A percentile compares a stretch with the other conserved stretches of the same genome.
phyloP scores from a whole-genome alignment of 2,113 vertebrate genomes.

The Nycticebus coucang region DNA sequence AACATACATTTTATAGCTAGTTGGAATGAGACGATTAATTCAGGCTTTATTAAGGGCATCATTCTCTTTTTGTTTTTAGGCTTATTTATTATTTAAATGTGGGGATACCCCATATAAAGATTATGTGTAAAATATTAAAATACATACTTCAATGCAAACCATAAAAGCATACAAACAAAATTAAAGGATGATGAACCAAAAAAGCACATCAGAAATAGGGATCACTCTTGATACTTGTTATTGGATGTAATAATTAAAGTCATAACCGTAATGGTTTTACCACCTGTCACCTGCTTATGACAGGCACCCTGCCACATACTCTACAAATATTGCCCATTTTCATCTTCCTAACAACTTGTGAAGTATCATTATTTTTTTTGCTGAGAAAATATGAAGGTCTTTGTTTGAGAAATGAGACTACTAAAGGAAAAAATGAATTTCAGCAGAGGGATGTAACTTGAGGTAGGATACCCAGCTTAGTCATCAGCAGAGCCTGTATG shows the following conservation, averaged over 20 bases:
- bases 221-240: background rate
- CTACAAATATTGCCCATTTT: background rate
- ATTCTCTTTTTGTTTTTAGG: slow-evolving; percentile 49
- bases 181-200: background rate
- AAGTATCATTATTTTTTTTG: background rate
- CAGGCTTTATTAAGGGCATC: slow-evolving; percentile 50
- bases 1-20: slow-evolving; percentile 16
- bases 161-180: background rate
- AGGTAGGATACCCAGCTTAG: background rate
- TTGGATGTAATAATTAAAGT: background rate
- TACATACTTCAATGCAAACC: slow-evolving; percentile 32
- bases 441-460: background rate
- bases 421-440: background rate
- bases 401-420: background rate
- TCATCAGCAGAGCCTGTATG: background rate
- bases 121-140: slow-evolving; percentile 45
- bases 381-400: background rate
- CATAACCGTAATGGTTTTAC: background rate
- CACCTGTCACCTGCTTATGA: background rate
- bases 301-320: background rate
- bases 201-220: background rate
- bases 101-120: background rate
- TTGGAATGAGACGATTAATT: slow-evolving; percentile 25
- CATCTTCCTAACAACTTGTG: background rate
- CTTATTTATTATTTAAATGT: slow-evolving; percentile 63